Evolutionary conservation across 2,888 invertebrate genomes (phyloP), one percentile per base, ranked within the genome.

Genomic region (Dryadula phaetusa): DNA sequence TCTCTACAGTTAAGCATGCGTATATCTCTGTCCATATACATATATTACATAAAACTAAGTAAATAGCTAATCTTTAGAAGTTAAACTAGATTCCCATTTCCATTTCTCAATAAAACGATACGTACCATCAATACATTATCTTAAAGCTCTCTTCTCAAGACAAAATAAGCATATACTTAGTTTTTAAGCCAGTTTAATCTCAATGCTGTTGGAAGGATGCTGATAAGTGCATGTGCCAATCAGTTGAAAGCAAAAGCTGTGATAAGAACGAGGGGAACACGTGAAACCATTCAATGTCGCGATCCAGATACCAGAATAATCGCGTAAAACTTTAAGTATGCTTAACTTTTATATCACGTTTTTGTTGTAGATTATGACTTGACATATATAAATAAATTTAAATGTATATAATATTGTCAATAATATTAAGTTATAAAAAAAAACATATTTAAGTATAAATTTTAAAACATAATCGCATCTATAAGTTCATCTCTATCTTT

Each of bases 131-230:
- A 54, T 37, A 46, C 47, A 52, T 66, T 66, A 69, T 58, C 69
- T 69, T 62, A 58, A 62, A 65, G 47, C 54, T 52, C 66, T 54
- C 37, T 32, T 60, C 58, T 66, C 54, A 63, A 60, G 44, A 52
- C 52, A 52, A 32, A 64, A 40, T 56, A 37, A 64, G 64, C 58
- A 42, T 42, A 62, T 65, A 65, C 69, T 66, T 69, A 62, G 66
- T 46, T 69, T 66, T 66, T 66, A 69, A 66, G 66, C 56, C 69
- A 66, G 58, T 53, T 62, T 69, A 62, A 69, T 69, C 69, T 66
- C 54, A 65, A 65, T 47, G 42, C 60, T 58, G 58, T 32, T 65
- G 66, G 62, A 66, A 69, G 66, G 62, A 56, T 68, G 65, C 62
- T 58, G 69, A 69, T 69, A 69, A 62, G 62, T 49, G 62, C 46